Evolutionary conservation across 2,888 invertebrate genomes (phyloP).

Genomic region (Oscheius sp.): DNA sequence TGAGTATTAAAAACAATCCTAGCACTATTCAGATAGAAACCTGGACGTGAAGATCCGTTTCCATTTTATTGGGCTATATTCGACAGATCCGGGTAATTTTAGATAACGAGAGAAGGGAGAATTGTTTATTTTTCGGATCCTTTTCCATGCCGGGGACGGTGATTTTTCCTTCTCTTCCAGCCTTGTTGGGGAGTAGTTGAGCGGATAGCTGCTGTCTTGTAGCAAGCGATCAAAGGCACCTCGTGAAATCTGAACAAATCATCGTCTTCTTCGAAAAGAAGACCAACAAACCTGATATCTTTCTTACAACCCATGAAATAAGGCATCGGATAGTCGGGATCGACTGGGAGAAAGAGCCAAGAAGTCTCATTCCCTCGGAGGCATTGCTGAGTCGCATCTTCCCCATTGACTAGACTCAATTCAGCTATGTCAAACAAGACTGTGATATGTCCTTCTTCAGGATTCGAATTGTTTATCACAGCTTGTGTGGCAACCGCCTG

Average conservation of each 20-base stretch:
- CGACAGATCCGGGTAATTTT: too few species aligned
- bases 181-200: constrained; percentile 7
- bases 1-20: not conserved
- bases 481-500: constrained; percentile 30
- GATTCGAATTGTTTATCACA: constrained; percentile 12
- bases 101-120: too few species aligned
- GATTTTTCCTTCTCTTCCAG: constrained; percentile 14
- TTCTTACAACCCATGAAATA: constrained; percentile 21
- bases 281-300: constrained; percentile 12
- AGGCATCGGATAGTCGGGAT: constrained; percentile 12
- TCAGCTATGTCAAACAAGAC: constrained; percentile 25
- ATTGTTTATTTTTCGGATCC: not conserved
- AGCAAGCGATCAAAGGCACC: constrained; percentile 13
- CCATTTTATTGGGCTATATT: too few species aligned
- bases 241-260: constrained; percentile 1
- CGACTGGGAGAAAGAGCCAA: constrained; percentile 13
- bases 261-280: not conserved
- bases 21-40: too few species aligned
- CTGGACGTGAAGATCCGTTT: too few species aligned
- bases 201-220: not conserved
- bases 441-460: constrained; percentile 8
- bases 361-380: constrained; percentile 21
- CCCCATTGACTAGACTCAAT: constrained; percentile 3
- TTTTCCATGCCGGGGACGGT: constrained; percentile 16
- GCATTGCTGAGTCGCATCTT: constrained; percentile 19